Base-by-base conservation (phyloP, 1,140 invertebrate genomes). In the Platorchestia sp. region DNA sequence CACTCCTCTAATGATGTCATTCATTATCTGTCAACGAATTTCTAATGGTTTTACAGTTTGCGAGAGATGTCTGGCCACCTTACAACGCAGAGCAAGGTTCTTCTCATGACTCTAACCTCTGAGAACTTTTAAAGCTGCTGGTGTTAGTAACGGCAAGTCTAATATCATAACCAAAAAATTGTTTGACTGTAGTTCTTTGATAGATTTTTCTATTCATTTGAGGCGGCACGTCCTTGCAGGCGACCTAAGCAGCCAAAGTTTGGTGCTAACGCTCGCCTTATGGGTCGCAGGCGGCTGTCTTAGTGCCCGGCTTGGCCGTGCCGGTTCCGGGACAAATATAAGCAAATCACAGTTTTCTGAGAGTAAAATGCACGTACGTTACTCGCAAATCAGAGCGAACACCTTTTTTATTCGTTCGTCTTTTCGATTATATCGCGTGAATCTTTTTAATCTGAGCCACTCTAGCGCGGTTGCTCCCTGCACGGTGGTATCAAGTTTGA, bases 101-200 rank as follows among this genome's bases (percentile, higher is more conserved):
- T 36, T 75, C 27, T 75, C 27, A 75, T 22, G 27, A 27, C 27
- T 22, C 59, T 19, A 36, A 36, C 59, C 59, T 75, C 27, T 27
- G 36, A 75, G 27, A 75, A 75, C 59, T 75, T 75, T 36, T 27
- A 75, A 75, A 75, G 59, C 59, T 27, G 59, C 36, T 75, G 59
- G 59, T 14, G 59, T 14, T 75, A 75, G 59, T 75, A 75, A 75
- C 27, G 59, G 59, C 27, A 75, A 10, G 59, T 36, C 59, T 75
- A 75, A 75, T 75, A 75, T 75, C 59, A 75, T 75, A 75, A 75
- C 59, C 59, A 75, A 75, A 27, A 27, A 75, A 43, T 90, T 90
- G 87, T 90, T 90, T 90, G 41, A 90, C 44, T 90, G 87, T 90
- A 43, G 87, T 90, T 90, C 41, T 90, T 90, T 90, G 87, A 90